Base-by-base conservation (phyloP, 1,140 invertebrate species). In the Tetramorium simillimum region DNA sequence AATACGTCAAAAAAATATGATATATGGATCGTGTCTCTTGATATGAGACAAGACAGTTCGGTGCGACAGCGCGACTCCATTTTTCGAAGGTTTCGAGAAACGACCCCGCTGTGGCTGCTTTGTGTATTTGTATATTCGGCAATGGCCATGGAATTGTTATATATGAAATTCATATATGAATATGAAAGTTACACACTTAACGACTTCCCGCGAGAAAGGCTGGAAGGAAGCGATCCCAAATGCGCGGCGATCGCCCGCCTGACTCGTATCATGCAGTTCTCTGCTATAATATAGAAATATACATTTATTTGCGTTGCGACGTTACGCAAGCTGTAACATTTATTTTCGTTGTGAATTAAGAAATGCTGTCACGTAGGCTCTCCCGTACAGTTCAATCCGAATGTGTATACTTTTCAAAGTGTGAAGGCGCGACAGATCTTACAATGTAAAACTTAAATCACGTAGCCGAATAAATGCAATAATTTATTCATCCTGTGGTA, bases 391-490 rank as follows among this genome's bases (percentile, higher is more conserved):
- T 69, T 69, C 40, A 46, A 3, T 49, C 3, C 37, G 37, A 65
- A 40, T 9, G n/a, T 65, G 40, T 9, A 16, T n/a, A 18, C 6
- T 33, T 33, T 37, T 33, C 5, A 3, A 18, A 63, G n/a, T 37
- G 7, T 5, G 60, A 40, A 40, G 62, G 7, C 62, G 16, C n/a
- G 7, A 63, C 28, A 1, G 37, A 37, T 43, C 37, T 40, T 21
- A 43, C 65, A 2, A 21, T 21, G 63, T 46, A 40, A 6, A 46
- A 69, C 21, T 69, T 21, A 69, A 40, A 46, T 40, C 65, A 46
- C 65, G 65, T 46, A 40, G 65, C 65, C 65, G 65, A 21, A 46
- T 24, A 69, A 67, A 69, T 69, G 40, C 65, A 46, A 69, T 69
- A 67, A 69, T 69, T 69, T 69, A 24, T 69, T 46, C 65, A 14